Base-by-base conservation (phyloP, 1,140 invertebrate species). In the Pseudomyrmex flavicornis region DNA sequence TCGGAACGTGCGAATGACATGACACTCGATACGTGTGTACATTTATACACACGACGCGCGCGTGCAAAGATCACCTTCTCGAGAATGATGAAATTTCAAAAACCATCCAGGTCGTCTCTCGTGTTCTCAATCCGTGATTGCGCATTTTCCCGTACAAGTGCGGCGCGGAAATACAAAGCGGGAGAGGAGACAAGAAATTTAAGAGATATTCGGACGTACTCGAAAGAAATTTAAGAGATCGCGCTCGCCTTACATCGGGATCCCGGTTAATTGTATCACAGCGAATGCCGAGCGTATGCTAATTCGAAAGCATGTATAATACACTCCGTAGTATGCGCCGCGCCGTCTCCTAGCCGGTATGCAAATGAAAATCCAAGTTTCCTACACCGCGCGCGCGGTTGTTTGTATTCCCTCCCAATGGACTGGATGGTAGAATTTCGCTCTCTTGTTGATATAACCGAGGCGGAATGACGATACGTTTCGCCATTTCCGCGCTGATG, bases 341-440 rank as follows among this genome's bases (percentile, higher is more conserved):
- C 35, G 54, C 54, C 63, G 82, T 79, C 82, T 83, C 82, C 63
- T 80, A 59, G 65, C 74, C 73, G 20, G 75, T 84, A 84, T 84
- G 82, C 75, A 84, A 84, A 79, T 79, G 82, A 84, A 83, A 83
- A 83, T 83, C 73, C 73, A 83, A 83, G 82, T 83, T 83, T 83
- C 73, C 73, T 76, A 66, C 82, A 83, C 61, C 50, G 50, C 73
- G 44, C 73, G 44, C 50, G 50, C 73, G 44, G 73, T 77, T 77
- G 61, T 83, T 83, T 83, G 82, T 83, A 83, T 83, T 83, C 62
- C 52, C 82, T 83, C 82, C 73, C 82, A 66, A 83, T 83, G 73
- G 82, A 65, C 82, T 66, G 72, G 74, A 65, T 77, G 82, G 73
- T 66, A 58, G 73, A 83, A 83, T 83, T 79, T 79, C 82, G 82